Conservation (phyloP, 2,113 vertebrate genomes). For the Protomyctophum bolini region DNA sequence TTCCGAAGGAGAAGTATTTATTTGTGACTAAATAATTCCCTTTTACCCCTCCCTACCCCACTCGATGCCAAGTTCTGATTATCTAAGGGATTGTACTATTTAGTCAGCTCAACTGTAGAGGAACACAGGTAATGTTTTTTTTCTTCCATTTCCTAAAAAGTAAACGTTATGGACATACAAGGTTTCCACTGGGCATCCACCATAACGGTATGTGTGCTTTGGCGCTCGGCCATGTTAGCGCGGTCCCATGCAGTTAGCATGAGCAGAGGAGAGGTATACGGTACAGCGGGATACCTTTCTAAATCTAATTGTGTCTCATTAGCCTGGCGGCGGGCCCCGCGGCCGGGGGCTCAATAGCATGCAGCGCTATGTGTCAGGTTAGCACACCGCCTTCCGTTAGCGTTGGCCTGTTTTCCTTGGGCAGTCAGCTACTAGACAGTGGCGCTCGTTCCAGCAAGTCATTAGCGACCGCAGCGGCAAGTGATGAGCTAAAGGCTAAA, state of each 20-base stretch:
- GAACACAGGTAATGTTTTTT: too few species aligned
- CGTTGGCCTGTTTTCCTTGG: constrained; percentile 56
- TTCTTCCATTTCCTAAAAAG: too few species aligned
- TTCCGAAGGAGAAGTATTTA: too few species aligned
- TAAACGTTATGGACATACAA: too few species aligned
- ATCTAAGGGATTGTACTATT: too few species aligned
- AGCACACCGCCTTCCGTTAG: constrained; percentile 43
- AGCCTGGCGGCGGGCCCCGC: constrained; percentile 24
- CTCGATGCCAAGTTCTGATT: too few species aligned
- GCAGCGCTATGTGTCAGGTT: constrained; percentile 39
- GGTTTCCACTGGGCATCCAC: too few species aligned
- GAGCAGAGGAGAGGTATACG: constrained; percentile 29
- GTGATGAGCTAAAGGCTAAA: constrained; percentile 55
- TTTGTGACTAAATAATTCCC: too few species aligned
- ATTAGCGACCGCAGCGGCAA: constrained; percentile 50
- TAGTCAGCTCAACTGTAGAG: too few species aligned
- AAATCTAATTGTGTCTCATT: constrained; percentile 54
- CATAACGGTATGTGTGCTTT: constrained; percentile 28
- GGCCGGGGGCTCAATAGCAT: constrained; percentile 26
- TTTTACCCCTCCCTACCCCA: too few species aligned
- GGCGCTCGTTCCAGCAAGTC: constrained; percentile 54
- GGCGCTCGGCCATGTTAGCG: constrained; percentile 35
- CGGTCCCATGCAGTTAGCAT: not conserved
- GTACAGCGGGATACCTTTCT: constrained; percentile 46
- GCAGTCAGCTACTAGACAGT: constrained; percentile 24